These are phyloP conservation scores for Myotis lucifugus DNA, from an alignment of 2,113 vertebrate species.

Conservation along the genomic window DNA sequence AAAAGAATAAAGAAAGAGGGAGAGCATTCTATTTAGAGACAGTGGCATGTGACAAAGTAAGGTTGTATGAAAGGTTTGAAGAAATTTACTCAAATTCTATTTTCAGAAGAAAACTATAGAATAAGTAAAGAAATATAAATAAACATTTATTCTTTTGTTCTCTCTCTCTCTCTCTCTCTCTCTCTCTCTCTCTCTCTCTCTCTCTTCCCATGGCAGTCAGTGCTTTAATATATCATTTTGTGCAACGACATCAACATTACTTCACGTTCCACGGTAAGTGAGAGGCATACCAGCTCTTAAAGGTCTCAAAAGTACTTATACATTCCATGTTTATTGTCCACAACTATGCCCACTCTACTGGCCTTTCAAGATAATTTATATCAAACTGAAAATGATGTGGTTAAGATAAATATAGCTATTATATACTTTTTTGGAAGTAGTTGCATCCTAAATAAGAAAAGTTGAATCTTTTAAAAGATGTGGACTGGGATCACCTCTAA, in stretches of 20 bases:
- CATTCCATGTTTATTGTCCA: background rate
- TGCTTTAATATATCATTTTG: background rate
- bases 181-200: background rate
- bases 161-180: background rate
- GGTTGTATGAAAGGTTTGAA: background rate
- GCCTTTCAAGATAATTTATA: background rate
- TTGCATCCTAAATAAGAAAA: slow-evolving; percentile 25
- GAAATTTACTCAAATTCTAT: background rate
- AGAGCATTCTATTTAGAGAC: background rate
- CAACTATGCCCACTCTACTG: background rate
- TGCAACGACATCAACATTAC: background rate
- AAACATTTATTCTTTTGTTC: background rate
- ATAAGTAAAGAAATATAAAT: background rate
- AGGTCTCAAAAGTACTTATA: background rate
- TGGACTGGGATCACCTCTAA: slow-evolving; percentile 21
- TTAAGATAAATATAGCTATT: background rate
- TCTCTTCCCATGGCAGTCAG: background rate
- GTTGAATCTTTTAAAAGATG: slow-evolving; percentile 27
- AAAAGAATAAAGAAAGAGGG: background rate
- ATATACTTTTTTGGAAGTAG: background rate
- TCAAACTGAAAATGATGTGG: background rate
- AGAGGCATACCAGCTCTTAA: background rate
- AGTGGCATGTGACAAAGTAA: background rate
- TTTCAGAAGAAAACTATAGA: slow-evolving; percentile 20
- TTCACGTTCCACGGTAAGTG: background rate